phyloP scores from a whole-genome alignment of 2,888 invertebrate species.

The Drosophila paranaensis region DNA sequence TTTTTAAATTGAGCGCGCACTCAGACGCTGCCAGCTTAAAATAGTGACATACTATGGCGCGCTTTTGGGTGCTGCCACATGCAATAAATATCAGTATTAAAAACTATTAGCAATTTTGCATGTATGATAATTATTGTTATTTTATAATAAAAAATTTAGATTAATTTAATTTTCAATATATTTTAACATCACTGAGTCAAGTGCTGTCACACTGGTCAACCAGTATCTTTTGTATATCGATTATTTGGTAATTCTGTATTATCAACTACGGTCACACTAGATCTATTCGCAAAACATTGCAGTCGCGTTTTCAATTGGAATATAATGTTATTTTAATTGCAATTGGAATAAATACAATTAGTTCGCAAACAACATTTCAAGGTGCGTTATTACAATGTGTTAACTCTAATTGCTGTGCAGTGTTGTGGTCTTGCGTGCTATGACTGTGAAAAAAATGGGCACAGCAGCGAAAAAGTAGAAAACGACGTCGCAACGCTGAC shows the following conservation, averaged over 20 bases:
- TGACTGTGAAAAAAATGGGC: conserved; percentile 22
- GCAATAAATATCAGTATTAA: no score
- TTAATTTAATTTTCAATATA: no score
- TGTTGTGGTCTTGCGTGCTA: neutral
- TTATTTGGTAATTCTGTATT: conserved; percentile 1
- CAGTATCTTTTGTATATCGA: conserved; percentile 28
- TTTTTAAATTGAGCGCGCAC: neutral
- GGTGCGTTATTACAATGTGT: conserved; percentile 31
- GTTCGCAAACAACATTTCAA: conserved; percentile 43
- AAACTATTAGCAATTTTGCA: no score
- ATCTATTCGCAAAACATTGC: conserved; percentile 53
- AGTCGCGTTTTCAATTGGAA: conserved; percentile 57
- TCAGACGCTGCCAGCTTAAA: neutral
- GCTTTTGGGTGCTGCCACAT: neutral
- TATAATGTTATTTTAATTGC: conserved; percentile 62
- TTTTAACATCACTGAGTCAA: neutral
- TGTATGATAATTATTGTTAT: no score
- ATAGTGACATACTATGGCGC: neutral
- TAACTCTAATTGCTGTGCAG: neutral
- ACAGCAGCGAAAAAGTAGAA: conserved; percentile 44
- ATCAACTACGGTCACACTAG: conserved; percentile 38
- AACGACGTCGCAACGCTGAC: conserved; percentile 51
- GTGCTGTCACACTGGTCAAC: neutral
- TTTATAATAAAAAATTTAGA: no score
- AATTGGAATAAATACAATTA: conserved; percentile 15